Conservation (phyloP, 2,113 vertebrate genomes). For the Myocastor coypus region DNA sequence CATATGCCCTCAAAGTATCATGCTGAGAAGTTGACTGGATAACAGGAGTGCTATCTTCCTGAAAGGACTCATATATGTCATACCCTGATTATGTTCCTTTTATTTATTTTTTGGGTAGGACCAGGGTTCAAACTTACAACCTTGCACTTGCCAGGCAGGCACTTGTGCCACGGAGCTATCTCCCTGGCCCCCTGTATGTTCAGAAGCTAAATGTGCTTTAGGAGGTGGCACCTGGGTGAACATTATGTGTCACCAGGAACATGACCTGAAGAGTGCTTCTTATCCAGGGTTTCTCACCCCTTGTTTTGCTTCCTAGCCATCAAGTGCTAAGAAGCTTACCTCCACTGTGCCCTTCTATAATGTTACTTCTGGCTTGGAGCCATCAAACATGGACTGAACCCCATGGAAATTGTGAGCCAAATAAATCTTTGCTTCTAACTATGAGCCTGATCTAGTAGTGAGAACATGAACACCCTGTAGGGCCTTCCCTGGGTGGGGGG, state of each 20-base stretch:
- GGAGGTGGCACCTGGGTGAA: not conserved
- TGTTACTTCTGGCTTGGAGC: not conserved
- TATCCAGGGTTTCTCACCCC: not conserved
- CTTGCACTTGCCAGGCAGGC: too few relatives aligned
- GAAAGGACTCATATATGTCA: not conserved
- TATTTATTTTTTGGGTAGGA: too few relatives aligned
- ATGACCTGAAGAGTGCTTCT: not conserved
- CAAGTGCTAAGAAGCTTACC: not conserved
- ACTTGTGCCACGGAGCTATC: too few relatives aligned
- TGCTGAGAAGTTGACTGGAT: not conserved
- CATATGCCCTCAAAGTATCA: not conserved
- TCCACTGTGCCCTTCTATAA: not conserved
- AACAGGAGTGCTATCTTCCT: not conserved
- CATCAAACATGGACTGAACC: not conserved
- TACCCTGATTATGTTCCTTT: too few relatives aligned
- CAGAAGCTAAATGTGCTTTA: not conserved
- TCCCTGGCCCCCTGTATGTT: too few relatives aligned
- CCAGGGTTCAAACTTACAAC: too few relatives aligned
- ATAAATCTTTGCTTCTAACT: not conserved
- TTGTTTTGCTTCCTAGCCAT: not conserved
- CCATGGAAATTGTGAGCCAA: not conserved
- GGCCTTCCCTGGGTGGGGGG: too few relatives aligned
- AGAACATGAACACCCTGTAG: too few relatives aligned
- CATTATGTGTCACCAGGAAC: not conserved
- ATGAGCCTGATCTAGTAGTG: too few relatives aligned